Evolutionary conservation across 2,888 invertebrate genomes (phyloP).

Genomic region (Lasioglossum malachurum): DNA sequence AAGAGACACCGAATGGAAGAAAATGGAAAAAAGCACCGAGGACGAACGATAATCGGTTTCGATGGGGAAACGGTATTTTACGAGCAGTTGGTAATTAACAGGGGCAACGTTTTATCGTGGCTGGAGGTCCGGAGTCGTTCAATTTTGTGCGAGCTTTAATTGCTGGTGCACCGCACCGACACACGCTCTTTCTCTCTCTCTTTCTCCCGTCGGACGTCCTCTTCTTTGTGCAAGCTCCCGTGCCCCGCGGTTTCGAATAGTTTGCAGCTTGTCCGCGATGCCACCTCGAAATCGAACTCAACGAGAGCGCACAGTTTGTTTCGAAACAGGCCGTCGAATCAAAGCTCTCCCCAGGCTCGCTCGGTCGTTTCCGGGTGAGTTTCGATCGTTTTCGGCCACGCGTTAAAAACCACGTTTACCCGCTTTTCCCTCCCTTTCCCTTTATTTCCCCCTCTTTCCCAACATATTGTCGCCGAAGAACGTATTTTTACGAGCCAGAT

Average conservation of each 20-base stretch:
- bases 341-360: background rate
- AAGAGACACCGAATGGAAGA: background rate
- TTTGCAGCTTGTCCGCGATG: constrained; percentile 30
- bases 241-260: constrained; percentile 8
- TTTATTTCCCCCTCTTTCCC: background rate
- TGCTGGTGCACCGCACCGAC: background rate
- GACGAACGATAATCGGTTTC: background rate
- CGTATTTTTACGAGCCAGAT: too few relatives aligned
- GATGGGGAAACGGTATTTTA: constrained; percentile 10
- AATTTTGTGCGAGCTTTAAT: constrained; percentile 39
- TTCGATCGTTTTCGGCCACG: background rate
- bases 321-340: background rate
- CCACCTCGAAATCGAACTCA: constrained; percentile 32
- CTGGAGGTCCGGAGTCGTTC: constrained; percentile 14
- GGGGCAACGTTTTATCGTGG: constrained; percentile 36
- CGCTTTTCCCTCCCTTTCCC: background rate
- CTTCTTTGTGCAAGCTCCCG: background rate
- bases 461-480: too few relatives aligned
- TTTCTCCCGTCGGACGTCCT: background rate
- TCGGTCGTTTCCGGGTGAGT: background rate
- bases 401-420: background rate
- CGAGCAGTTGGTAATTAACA: constrained; percentile 35
- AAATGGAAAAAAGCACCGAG: background rate
- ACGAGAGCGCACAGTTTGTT: constrained; percentile 19
- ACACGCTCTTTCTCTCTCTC: background rate